Percentiles rank a stretch among this genome's conserved stretches.
Evolutionary conservation across 1,140 invertebrate genomes (phyloP).

Genomic region (Lethocerus indicus): DNA sequence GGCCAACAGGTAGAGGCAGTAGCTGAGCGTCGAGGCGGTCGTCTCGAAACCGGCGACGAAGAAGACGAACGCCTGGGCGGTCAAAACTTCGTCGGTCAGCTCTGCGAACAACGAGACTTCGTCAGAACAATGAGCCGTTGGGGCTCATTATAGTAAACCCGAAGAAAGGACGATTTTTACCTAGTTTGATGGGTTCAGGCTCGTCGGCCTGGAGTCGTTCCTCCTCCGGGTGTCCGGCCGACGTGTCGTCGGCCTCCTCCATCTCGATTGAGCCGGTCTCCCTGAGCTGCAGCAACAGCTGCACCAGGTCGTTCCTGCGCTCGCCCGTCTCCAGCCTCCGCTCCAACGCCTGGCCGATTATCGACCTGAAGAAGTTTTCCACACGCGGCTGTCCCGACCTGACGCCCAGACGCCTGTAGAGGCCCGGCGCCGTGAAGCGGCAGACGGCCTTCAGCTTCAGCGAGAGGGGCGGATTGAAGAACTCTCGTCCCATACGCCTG

Average conservation of each 20-base stretch:
- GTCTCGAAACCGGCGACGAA: conserved; percentile 18
- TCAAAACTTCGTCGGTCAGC: conserved; percentile 9
- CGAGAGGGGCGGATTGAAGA: conserved; percentile 20
- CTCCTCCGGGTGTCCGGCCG: too few relatives aligned
- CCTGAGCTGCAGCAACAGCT: conserved; percentile 18
- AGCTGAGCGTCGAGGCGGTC: conserved; percentile 13
- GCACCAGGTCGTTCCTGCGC: conserved; percentile 26
- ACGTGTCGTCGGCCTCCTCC: not conserved
- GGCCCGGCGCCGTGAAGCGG: conserved; percentile 9
- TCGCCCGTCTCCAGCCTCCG: conserved; percentile 25
- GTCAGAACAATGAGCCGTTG: conserved; percentile 14
- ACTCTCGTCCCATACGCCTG: conserved; percentile 24
- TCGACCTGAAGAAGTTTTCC: conserved; percentile 26
- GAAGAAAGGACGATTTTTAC: not conserved
- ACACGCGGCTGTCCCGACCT: conserved; percentile 16
- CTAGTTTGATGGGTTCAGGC: too few relatives aligned
- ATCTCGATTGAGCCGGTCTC: conserved; percentile 3
- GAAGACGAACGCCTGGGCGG: conserved; percentile 16
- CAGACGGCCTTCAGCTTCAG: conserved; percentile 12
- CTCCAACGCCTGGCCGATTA: conserved; percentile 27
- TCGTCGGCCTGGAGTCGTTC: too few relatives aligned
- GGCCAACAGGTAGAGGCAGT: conserved; percentile 15
- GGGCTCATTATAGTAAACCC: not conserved
- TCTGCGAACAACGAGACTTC: conserved; percentile 9
- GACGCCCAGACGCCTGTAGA: conserved; percentile 11